phyloP scores from a whole-genome alignment of 2,888 invertebrate genomes.

The Hemaris fuciformis region DNA sequence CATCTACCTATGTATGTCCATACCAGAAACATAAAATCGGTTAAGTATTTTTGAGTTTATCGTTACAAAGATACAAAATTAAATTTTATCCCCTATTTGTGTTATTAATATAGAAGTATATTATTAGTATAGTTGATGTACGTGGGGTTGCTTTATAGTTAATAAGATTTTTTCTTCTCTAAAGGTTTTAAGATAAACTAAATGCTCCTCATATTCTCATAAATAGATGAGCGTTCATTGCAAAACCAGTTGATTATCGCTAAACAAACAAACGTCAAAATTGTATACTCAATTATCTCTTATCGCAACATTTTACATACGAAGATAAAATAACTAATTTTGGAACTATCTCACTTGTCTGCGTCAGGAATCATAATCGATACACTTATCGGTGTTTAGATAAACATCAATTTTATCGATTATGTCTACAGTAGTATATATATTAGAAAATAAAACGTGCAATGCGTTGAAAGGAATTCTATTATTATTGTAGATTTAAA shows the following conservation, averaged over 20 bases:
- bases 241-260: conserved; percentile 25
- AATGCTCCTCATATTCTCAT: background rate
- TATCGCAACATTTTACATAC: conserved; percentile 36
- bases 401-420: conserved; percentile 6
- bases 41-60: too few relatives aligned
- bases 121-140: too few relatives aligned
- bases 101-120: too few relatives aligned
- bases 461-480: too few relatives aligned
- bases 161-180: background rate
- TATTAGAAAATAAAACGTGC: too few relatives aligned
- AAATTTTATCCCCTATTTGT: too few relatives aligned
- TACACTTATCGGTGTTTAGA: conserved; percentile 31
- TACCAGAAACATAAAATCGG: too few relatives aligned
- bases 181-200: background rate
- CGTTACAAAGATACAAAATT: too few relatives aligned
- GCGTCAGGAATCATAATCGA: conserved; percentile 38
- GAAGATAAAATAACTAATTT: conserved; percentile 42
- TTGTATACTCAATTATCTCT: conserved; percentile 27
- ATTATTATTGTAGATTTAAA: too few relatives aligned
- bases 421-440: too few relatives aligned
- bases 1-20: too few relatives aligned
- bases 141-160: too few relatives aligned
- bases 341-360: conserved; percentile 28
- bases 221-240: background rate
- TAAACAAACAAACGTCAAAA: conserved; percentile 28